Conservation (phyloP, 2,113 vertebrate species). For the Dipodomys ordii region DNA sequence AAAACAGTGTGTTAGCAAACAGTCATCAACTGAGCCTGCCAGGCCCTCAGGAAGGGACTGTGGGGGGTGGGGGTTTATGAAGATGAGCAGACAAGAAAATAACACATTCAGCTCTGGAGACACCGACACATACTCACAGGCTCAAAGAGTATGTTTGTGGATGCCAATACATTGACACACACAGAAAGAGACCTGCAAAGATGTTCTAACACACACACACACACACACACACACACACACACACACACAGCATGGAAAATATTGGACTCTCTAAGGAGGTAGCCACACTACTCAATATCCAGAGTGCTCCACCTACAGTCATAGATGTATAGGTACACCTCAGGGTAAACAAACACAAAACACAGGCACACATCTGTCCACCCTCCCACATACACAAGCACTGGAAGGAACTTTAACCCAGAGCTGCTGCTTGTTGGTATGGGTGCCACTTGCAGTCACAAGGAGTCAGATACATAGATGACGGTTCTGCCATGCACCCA, state of each 20-base stretch:
- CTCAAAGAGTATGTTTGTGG: background rate
- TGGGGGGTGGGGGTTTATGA: background rate
- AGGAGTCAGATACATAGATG: background rate
- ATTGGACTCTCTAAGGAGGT: background rate
- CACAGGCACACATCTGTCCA: background rate
- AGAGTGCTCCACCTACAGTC: background rate
- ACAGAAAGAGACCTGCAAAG: background rate
- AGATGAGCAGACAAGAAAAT: slow-evolving; percentile 34
- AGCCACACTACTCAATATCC: background rate
- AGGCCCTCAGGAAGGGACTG: slow-evolving; percentile 2
- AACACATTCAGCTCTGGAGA: background rate
- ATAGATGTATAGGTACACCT: background rate
- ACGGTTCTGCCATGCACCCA: background rate
- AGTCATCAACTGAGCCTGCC: slow-evolving; percentile 58
- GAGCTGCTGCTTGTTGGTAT: slow-evolving; percentile 11
- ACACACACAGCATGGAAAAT: background rate
- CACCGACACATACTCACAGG: background rate
- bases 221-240: background rate
- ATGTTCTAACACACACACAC: background rate
- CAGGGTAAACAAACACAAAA: background rate
- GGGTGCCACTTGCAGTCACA: background rate
- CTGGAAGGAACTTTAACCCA: background rate
- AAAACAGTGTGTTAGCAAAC: slow-evolving; percentile 92
- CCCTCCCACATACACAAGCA: background rate
- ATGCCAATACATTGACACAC: background rate